Evolutionary conservation across 2,113 vertebrate species (phyloP).

Genomic region (Isurus oxyrinchus): DNA sequence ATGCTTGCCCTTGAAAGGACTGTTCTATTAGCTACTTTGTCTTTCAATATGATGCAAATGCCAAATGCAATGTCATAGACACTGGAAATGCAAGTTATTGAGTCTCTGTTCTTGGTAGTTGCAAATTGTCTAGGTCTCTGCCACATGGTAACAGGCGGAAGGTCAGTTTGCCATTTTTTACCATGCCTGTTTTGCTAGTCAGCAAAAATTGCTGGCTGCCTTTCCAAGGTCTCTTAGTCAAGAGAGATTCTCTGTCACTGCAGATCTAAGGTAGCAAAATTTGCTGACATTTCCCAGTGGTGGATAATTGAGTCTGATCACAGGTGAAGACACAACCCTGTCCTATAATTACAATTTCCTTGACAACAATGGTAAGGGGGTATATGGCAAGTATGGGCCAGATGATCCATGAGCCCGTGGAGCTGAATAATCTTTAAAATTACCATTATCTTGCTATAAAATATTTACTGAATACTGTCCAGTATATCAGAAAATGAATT

Average conservation of each 20-base stretch:
- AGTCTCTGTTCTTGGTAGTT: neutral
- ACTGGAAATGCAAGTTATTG: neutral
- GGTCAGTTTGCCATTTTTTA: neutral
- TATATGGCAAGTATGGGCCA: neutral
- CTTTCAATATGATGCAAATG: neutral
- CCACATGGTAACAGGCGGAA: neutral
- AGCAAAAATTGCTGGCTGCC: neutral
- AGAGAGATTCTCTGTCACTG: neutral
- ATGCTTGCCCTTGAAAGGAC: neutral
- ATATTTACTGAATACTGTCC: neutral
- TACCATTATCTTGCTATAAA: neutral
- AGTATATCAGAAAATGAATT: neutral
- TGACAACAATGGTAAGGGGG: neutral
- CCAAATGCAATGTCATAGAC: neutral
- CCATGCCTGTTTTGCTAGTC: neutral
- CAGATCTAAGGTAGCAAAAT: neutral
- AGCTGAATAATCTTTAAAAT: neutral
- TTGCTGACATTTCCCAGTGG: neutral
- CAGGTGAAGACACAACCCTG: neutral
- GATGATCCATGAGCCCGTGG: neutral
- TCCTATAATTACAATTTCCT: neutral
- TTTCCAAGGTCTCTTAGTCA: neutral
- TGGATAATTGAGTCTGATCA: neutral
- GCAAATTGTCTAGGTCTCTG: neutral
- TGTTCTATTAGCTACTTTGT: neutral